A percentile compares a stretch with the other conserved stretches of the same genome.
Conservation (phyloP, 1,140 invertebrate species). For the Bemisia tabaci region DNA sequence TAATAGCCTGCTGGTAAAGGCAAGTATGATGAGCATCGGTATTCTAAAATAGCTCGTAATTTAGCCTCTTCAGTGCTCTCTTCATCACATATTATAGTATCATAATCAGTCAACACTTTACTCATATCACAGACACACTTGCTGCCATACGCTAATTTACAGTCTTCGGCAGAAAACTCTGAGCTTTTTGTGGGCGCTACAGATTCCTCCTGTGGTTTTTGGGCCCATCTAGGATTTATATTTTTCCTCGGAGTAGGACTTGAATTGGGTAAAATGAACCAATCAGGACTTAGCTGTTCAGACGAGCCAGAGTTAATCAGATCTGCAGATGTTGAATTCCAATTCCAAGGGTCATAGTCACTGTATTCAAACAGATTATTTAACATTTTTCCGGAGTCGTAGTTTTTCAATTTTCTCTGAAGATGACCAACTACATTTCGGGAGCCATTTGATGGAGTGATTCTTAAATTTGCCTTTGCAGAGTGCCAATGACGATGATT, state of each 20-base stretch:
- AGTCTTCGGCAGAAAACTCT: background rate
- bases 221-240: background rate
- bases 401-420: too few species aligned
- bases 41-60: background rate
- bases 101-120: background rate
- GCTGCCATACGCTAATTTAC: background rate
- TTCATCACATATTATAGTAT: background rate
- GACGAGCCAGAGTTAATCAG: too few species aligned
- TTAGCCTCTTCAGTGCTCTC: background rate
- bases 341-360: too few species aligned
- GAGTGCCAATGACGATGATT: too few species aligned
- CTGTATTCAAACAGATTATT: too few species aligned
- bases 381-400: too few species aligned
- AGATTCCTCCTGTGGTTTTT: background rate
- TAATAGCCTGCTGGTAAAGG: background rate
- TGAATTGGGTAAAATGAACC: background rate
- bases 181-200: too few species aligned
- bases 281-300: background rate
- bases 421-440: too few species aligned
- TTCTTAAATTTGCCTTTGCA: too few species aligned
- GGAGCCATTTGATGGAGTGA: too few species aligned
- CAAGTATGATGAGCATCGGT: background rate
- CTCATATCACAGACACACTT: background rate
- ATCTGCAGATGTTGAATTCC: too few species aligned
- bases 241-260: background rate